These are phyloP conservation scores for Ursus arctos DNA, from an alignment of 2,113 vertebrate genomes.

Conservation along the genomic window DNA sequence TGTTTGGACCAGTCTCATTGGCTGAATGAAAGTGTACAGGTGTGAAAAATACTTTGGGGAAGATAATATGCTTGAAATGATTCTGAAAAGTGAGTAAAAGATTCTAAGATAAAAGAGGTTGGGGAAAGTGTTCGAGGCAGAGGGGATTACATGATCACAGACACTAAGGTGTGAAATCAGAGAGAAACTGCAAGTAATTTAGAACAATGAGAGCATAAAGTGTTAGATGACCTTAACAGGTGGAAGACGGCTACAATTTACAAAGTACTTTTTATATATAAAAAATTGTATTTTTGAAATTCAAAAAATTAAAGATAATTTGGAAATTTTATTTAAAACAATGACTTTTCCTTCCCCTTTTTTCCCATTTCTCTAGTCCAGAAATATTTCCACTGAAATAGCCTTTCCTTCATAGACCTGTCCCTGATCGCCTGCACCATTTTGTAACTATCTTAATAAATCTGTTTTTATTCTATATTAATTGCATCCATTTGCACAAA, in stretches of 20 bases:
- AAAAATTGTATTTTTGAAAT: background rate
- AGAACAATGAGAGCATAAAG: background rate
- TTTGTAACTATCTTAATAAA: background rate
- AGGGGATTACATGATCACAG: background rate
- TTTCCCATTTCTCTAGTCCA: background rate
- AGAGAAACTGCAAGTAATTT: background rate
- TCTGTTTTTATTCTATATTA: background rate
- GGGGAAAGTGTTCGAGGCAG: background rate
- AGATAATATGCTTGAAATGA: background rate
- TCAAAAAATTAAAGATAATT: background rate
- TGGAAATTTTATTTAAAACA: conserved; percentile 9
- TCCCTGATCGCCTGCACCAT: background rate
- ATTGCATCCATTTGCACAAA: background rate
- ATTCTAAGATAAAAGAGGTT: background rate
- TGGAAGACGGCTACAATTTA: background rate
- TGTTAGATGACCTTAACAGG: background rate
- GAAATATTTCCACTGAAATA: background rate
- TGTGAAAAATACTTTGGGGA: background rate
- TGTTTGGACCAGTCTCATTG: background rate
- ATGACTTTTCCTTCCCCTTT: background rate
- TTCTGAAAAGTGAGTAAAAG: background rate
- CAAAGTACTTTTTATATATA: background rate
- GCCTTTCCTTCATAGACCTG: background rate
- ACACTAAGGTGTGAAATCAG: background rate
- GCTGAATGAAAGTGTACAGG: background rate